Percentiles rank a stretch among this genome's conserved stretches.
Conservation (phyloP, 2,888 invertebrate species). For the Coelopa pilipes region DNA sequence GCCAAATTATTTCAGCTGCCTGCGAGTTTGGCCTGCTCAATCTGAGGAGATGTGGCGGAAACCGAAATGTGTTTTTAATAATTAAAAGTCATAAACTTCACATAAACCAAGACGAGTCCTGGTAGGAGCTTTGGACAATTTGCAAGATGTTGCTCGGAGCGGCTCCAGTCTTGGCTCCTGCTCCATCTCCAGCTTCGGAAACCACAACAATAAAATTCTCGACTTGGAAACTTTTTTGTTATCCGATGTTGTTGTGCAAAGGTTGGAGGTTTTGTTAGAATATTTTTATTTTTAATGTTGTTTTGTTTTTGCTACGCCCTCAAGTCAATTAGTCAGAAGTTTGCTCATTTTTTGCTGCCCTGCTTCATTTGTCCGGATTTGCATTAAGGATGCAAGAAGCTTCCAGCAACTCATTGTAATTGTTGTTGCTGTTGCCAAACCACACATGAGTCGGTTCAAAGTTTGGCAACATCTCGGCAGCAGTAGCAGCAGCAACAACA, state of each 20-base stretch:
- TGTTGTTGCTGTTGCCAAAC: constrained; percentile 1
- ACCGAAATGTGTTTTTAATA: neutral
- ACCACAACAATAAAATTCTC: constrained; percentile 31
- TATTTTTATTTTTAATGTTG: too few relatives aligned
- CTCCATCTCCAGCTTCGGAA: neutral
- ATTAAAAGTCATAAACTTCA: constrained; percentile 32
- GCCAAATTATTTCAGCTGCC: constrained; percentile 20
- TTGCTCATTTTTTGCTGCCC: neutral
- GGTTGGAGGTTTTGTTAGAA: too few relatives aligned
- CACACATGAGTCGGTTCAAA: neutral
- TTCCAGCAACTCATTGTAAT: neutral
- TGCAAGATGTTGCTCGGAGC: constrained; percentile 14
- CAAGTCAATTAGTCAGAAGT: constrained; percentile 29
- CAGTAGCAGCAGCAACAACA: neutral
- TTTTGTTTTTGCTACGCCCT: too few relatives aligned
- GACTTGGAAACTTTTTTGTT: constrained; percentile 17
- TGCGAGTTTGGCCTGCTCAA: neutral
- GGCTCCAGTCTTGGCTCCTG: neutral
- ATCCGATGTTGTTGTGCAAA: too few relatives aligned
- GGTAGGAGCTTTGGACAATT: constrained; percentile 24
- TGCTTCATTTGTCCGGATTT: constrained; percentile 14
- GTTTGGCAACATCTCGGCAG: neutral
- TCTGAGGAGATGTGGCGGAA: too few relatives aligned
- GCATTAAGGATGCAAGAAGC: constrained; percentile 21
- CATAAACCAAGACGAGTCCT: constrained; percentile 28